Percentiles rank a stretch among this genome's conserved stretches.
phyloP scores from a whole-genome alignment of 23 tunicate species.

The Botrylloides violaceus region DNA sequence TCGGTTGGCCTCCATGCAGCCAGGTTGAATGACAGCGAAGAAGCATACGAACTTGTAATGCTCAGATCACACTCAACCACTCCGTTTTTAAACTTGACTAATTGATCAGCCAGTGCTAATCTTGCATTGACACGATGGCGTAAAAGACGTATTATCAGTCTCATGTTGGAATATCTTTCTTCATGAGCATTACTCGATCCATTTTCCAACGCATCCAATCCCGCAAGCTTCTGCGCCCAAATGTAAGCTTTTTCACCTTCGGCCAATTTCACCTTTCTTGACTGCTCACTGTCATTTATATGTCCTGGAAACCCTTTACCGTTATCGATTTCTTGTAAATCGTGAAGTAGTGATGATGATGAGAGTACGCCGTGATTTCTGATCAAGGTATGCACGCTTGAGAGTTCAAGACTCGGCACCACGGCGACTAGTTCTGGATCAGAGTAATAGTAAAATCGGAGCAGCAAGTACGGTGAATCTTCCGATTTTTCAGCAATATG shows the following conservation, averaged over 20 bases:
- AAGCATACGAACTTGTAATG: conserved; percentile 7
- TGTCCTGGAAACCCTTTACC: neutral
- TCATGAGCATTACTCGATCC: conserved; percentile 5
- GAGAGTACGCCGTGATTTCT: neutral
- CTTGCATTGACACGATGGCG: conserved; percentile 20
- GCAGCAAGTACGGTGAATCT: neutral
- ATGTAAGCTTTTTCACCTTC: conserved; percentile 3
- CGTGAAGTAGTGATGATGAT: conserved; percentile 23
- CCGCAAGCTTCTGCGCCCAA: conserved; percentile 25
- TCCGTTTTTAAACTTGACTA: conserved; percentile 23
- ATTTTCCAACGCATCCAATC: conserved; percentile 16
- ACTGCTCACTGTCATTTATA: too few species aligned
- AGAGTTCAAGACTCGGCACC: neutral
- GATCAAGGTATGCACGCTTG: neutral
- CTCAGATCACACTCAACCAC: neutral
- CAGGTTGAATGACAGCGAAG: conserved; percentile 11
- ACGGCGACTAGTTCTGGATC: conserved; percentile 18
- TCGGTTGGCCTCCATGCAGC: conserved; percentile 23
- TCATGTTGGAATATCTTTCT: conserved; percentile 31
- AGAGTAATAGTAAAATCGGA: conserved; percentile 6
- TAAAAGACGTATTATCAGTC: conserved; percentile 7
- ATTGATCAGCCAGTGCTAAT: conserved; percentile 20
- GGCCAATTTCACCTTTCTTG: neutral
- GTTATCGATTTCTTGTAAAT: neutral
- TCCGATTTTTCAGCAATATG: neutral